A percentile compares a stretch with the other conserved stretches of the same genome.
Evolutionary conservation across 2,888 invertebrate species (phyloP).

Genomic region (Aporophyla nigra): DNA sequence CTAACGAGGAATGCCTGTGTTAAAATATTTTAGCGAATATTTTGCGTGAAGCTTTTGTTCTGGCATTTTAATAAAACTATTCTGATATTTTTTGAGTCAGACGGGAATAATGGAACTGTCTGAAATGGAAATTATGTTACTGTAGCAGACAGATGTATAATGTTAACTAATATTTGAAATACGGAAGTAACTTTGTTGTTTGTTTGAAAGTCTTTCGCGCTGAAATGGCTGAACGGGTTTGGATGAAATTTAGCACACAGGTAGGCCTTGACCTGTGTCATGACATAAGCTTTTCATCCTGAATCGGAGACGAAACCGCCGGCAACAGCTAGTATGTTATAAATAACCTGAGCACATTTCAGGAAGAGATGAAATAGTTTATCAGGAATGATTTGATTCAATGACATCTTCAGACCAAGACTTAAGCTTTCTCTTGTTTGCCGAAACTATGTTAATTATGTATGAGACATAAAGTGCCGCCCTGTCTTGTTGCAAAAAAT

Average conservation of each 20-base stretch:
- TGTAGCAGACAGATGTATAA: not conserved
- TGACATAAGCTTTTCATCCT: too few relatives aligned
- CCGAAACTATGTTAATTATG: too few relatives aligned
- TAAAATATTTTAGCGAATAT: slow-evolving; percentile 52
- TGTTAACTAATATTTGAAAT: too few relatives aligned
- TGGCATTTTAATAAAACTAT: slow-evolving; percentile 45
- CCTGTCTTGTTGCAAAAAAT: too few relatives aligned
- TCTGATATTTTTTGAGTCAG: slow-evolving; percentile 12
- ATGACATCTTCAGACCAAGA: not conserved
- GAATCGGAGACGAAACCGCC: too few relatives aligned
- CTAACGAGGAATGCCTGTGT: slow-evolving; percentile 43
- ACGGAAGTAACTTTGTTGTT: too few relatives aligned
- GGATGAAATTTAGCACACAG: too few relatives aligned
- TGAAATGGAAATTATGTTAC: not conserved
- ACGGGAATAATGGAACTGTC: not conserved
- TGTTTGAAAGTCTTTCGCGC: too few relatives aligned
- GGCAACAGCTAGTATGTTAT: not conserved
- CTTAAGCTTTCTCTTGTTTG: not conserved
- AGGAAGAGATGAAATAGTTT: not conserved
- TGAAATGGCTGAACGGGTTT: too few relatives aligned
- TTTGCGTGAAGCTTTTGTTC: slow-evolving; percentile 29
- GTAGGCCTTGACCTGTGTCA: too few relatives aligned
- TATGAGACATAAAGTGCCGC: too few relatives aligned
- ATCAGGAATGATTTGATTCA: not conserved
- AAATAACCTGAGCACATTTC: not conserved